Evolutionary conservation across 1,140 invertebrate genomes (phyloP), one percentile per base, ranked within the genome.

Genomic region (Hydropsyche tenuis): DNA sequence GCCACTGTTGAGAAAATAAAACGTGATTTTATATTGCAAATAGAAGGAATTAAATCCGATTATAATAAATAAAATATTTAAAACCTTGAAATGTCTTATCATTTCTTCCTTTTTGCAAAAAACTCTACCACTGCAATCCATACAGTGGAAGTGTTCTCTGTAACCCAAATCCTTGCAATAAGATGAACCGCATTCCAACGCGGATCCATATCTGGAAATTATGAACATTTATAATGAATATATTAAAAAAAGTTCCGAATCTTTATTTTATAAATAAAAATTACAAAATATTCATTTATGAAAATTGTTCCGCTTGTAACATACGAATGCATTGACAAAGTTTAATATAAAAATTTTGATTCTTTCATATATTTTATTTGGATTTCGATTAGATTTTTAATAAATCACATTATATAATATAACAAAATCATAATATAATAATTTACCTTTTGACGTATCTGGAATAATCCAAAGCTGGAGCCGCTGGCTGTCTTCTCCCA

Each of bases 21-120:
- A 4, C n/a, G n/a, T n/a, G n/a, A n/a, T n/a, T n/a, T n/a, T n/a
- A n/a, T n/a, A n/a, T n/a, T n/a, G n/a, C 30, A 37, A 37, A 37
- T 3, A 37, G 3, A 37, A 37, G 18, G 4, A 22, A 20, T 53
- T 20, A 62, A 6, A 62, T 62, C 5, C 18, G 14, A 62, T 20
- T 23, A 20, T 20, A 16, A 42, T 64, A 30, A 30, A 37, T 37
- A 37, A 62, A 46, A 42, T 70, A 4, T 70, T 72, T 11, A 16
- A 20, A 78, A 85, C 85, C 81, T 86, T 86, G 82, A 96, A 97
- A 83, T 99, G 97, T 51, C 97, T 90, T 64, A 99, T 97, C 94
- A 99, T 99, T 81, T 99, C 97, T 83, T 99, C 97, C 82, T 98
- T 98, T 82, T 98, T 98, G 76, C 96, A 92, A 81, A 99, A 97